A percentile compares a stretch with the other conserved stretches of the same genome.
Conservation (phyloP, 1,140 invertebrate species). For the Camponotus floridanus region DNA sequence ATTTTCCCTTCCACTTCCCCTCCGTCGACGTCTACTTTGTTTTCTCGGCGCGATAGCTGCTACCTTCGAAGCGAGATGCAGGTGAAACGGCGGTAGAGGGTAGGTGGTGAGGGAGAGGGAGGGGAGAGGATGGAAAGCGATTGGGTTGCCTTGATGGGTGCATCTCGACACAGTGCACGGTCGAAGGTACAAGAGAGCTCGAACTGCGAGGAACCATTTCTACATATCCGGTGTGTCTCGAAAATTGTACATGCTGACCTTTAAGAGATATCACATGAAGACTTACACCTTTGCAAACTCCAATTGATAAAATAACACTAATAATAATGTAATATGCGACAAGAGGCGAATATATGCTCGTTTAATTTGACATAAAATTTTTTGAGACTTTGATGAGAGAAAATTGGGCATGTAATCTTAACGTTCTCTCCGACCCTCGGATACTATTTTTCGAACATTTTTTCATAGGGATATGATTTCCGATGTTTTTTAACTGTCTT, state of each 20-base stretch:
- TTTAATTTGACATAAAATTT: not conserved
- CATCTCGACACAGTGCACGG: conserved; percentile 58
- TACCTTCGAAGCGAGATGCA: conserved; percentile 73
- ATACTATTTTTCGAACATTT: not conserved
- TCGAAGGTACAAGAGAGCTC: conserved; percentile 64
- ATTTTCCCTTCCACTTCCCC: conserved; percentile 36
- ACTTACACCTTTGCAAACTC: not conserved
- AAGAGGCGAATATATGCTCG: too few relatives aligned
- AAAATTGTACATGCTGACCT: not conserved
- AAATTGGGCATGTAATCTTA: not conserved
- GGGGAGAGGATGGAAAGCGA: conserved; percentile 52
- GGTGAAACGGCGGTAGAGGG: conserved; percentile 69
- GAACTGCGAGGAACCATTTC: conserved; percentile 80
- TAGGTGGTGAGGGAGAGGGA: too few relatives aligned
- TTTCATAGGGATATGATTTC: not conserved
- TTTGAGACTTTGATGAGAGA: not conserved
- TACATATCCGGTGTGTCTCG: conserved; percentile 48
- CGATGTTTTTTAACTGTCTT: not conserved
- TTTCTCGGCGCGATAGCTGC: conserved; percentile 43
- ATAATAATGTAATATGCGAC: too few relatives aligned
- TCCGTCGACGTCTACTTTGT: conserved; percentile 32
- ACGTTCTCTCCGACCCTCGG: not conserved
- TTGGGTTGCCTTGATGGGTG: conserved; percentile 66
- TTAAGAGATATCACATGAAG: not conserved
- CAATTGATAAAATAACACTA: not conserved